Percentiles rank a stretch among this genome's conserved stretches.
Evolutionary conservation across 2,113 vertebrate genomes (phyloP).

Genomic region (Eleginops maclovinus): DNA sequence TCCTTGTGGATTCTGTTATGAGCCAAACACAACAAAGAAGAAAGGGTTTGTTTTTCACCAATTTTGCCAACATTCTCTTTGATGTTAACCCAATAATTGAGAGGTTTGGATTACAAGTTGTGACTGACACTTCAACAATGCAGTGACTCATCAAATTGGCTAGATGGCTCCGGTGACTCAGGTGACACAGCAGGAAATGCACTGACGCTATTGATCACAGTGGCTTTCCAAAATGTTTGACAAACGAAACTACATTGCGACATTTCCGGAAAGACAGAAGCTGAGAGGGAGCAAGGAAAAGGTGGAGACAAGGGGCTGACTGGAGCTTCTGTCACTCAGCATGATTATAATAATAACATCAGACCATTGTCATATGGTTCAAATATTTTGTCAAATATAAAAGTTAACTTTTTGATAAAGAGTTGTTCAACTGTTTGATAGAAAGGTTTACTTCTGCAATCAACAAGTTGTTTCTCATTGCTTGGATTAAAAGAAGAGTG

Average conservation of each 20-base stretch:
- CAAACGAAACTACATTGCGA: background rate
- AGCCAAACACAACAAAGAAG: constrained; percentile 53
- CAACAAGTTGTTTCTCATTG: background rate
- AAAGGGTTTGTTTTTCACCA: constrained; percentile 69
- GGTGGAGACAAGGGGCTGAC: constrained; percentile 32
- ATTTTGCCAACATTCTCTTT: constrained; percentile 55
- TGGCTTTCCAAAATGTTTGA: constrained; percentile 27
- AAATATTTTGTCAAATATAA: background rate
- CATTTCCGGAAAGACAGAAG: background rate
- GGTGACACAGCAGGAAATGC: constrained; percentile 73
- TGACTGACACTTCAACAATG: constrained; percentile 67
- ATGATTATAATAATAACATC: background rate
- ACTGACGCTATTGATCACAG: constrained; percentile 40
- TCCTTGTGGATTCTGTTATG: constrained; percentile 70
- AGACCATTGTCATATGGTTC: background rate
- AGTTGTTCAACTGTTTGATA: background rate
- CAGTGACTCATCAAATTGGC: constrained; percentile 68
- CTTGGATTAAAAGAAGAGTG: background rate
- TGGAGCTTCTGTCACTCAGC: constrained; percentile 23
- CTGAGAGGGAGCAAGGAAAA: background rate
- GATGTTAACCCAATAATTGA: constrained; percentile 66
- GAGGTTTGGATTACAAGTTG: constrained; percentile 55
- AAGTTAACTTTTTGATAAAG: background rate
- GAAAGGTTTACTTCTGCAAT: no score
- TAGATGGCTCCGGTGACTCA: constrained; percentile 54